phyloP scores from a whole-genome alignment of 2,797 vertebrate species.

The Lepilemur ruficaudatus region DNA sequence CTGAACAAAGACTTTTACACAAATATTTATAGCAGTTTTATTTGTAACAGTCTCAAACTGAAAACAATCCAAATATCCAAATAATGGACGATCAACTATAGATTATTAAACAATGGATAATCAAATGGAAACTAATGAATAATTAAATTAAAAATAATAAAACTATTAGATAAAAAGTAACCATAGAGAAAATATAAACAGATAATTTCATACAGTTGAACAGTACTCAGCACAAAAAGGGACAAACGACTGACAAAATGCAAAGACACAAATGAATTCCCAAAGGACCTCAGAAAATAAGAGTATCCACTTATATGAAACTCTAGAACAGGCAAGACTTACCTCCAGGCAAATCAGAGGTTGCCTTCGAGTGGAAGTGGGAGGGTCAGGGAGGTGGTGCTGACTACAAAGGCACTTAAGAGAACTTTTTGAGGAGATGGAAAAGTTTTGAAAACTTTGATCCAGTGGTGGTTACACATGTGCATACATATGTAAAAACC shows the following conservation, averaged over 20 bases:
- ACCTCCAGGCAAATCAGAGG: neutral
- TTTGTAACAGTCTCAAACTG: neutral
- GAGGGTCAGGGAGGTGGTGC: neutral
- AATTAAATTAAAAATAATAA: constrained; percentile 3
- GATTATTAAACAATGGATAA: neutral
- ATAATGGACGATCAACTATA: neutral
- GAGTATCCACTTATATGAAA: neutral
- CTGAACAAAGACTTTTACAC: neutral
- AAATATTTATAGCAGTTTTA: neutral
- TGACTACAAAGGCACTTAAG: neutral
- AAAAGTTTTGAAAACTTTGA: neutral
- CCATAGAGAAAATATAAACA: neutral
- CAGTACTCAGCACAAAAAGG: neutral
- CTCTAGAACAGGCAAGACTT: neutral
- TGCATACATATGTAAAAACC: neutral
- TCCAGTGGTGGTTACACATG: neutral
- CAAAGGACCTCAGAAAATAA: neutral
- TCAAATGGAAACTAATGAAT: neutral
- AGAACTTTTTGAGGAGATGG: neutral
- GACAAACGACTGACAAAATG: neutral
- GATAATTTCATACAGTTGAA: neutral
- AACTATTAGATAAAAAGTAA: neutral
- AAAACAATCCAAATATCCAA: neutral
- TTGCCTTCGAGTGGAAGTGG: neutral
- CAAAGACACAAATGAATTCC: neutral